Evolutionary conservation across 2,797 vertebrate species (phyloP), one percentile per base, ranked within the genome.

Genomic region (Aplochiton taeniatus): DNA sequence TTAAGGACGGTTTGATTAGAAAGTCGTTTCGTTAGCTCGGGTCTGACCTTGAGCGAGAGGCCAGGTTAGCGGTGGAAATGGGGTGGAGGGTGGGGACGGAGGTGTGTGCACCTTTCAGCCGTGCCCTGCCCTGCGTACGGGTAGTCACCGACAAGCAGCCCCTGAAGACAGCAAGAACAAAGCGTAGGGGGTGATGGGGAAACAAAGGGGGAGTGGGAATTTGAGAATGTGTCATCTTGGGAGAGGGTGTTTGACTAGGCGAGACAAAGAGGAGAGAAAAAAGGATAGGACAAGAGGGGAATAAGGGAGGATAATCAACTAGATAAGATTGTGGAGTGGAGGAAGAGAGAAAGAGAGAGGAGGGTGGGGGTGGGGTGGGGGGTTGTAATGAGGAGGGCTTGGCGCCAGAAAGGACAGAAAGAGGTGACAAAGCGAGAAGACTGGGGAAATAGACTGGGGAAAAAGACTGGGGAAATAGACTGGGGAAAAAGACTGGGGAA

Each of bases 11-110:
- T n/a, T n/a, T n/a, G n/a, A n/a, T n/a, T n/a, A n/a, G n/a, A n/a
- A n/a, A n/a, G n/a, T n/a, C n/a, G n/a, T 31, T 31, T 31, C 31
- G 45, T 54, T 53, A 61, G 56, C 45, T 11, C 13, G 56, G 47
- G 20, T n/a, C n/a, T n/a, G n/a, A n/a, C n/a, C n/a, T n/a, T n/a
- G n/a, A n/a, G n/a, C n/a, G n/a, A n/a, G n/a, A n/a, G n/a, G n/a
- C n/a, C n/a, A n/a, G n/a, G n/a, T n/a, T n/a, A n/a, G n/a, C n/a
- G n/a, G n/a, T n/a, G n/a, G n/a, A n/a, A n/a, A n/a, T n/a, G n/a
- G n/a, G n/a, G n/a, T n/a, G n/a, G n/a, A n/a, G n/a, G n/a, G n/a
- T n/a, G n/a, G n/a, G n/a, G n/a, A n/a, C n/a, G n/a, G n/a, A n/a
- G n/a, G n/a, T n/a, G n/a, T n/a, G n/a, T n/a, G n/a, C n/a, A n/a